Conservation (phyloP, 1,140 invertebrate species). For the Cherax quadricarinatus region DNA sequence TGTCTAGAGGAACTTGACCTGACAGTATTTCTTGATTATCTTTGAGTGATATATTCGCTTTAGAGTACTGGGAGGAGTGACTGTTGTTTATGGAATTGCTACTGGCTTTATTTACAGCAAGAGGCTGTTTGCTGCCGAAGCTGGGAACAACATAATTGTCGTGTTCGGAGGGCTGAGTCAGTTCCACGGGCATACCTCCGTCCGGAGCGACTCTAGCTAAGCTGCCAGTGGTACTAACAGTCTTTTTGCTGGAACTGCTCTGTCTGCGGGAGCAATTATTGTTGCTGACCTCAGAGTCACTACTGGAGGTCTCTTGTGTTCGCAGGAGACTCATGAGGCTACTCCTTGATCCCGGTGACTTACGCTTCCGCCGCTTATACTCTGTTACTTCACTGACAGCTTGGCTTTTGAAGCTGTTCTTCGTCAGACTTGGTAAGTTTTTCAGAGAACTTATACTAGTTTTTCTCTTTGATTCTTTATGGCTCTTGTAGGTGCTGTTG, state of each 20-base stretch:
- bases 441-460: neutral
- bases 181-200: neutral
- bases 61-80: neutral
- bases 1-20: neutral
- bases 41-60: neutral
- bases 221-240: neutral
- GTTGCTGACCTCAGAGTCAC: constrained; percentile 26
- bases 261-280: constrained; percentile 31
- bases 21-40: neutral
- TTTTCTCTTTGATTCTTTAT: constrained; percentile 47
- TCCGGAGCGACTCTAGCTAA: neutral
- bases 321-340: constrained; percentile 42
- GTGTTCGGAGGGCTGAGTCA: neutral
- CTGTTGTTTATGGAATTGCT: neutral
- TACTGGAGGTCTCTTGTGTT: constrained; percentile 27
- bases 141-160: constrained; percentile 11
- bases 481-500: constrained; percentile 66
- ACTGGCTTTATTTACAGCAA: neutral
- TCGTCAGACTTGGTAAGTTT: neutral
- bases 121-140: constrained; percentile 7
- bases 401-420: constrained; percentile 18
- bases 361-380: constrained; percentile 39
- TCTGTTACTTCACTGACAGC: neutral
- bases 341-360: constrained; percentile 52
- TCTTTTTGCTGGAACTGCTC: constrained; percentile 30